phyloP scores from a whole-genome alignment of 2,888 invertebrate genomes.

The Noctua comes region DNA sequence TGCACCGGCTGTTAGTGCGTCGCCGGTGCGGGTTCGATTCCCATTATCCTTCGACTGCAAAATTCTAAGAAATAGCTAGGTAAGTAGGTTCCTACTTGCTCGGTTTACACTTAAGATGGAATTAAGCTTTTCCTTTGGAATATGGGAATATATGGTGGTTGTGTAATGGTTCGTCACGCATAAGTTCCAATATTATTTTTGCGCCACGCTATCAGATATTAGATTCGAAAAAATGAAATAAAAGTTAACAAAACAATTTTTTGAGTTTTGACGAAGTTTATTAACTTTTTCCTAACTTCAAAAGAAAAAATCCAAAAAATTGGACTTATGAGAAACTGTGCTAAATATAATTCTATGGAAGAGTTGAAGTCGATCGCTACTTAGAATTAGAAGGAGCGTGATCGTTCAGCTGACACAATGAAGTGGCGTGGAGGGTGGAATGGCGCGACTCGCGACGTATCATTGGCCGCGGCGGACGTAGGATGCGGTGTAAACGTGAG shows the following conservation, averaged over 20 bases:
- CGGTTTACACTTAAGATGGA: background rate
- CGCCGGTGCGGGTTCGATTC: conserved; percentile 42
- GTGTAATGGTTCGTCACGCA: background rate
- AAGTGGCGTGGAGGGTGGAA: conserved; percentile 80
- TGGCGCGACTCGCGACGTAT: conserved; percentile 65
- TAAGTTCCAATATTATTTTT: background rate
- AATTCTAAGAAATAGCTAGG: background rate
- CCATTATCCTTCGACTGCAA: background rate
- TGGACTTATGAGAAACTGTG: conserved; percentile 41
- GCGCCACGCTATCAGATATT: background rate
- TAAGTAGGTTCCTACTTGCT: background rate
- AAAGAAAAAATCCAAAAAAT: background rate
- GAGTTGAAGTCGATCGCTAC: conserved; percentile 67
- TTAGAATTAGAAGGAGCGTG: conserved; percentile 56
- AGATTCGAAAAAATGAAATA: background rate
- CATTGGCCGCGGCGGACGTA: conserved; percentile 68
- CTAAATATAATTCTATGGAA: conserved; percentile 37
- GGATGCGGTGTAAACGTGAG: conserved; percentile 25
- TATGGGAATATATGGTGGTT: background rate
- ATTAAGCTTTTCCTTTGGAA: background rate
- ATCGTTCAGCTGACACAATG: conserved; percentile 85
- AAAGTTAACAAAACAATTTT: background rate
- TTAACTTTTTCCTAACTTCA: background rate
- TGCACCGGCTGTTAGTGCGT: conserved; percentile 31
- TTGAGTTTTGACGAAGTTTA: background rate